phyloP scores from a whole-genome alignment of 2,113 vertebrate genomes.

The human region DNA sequence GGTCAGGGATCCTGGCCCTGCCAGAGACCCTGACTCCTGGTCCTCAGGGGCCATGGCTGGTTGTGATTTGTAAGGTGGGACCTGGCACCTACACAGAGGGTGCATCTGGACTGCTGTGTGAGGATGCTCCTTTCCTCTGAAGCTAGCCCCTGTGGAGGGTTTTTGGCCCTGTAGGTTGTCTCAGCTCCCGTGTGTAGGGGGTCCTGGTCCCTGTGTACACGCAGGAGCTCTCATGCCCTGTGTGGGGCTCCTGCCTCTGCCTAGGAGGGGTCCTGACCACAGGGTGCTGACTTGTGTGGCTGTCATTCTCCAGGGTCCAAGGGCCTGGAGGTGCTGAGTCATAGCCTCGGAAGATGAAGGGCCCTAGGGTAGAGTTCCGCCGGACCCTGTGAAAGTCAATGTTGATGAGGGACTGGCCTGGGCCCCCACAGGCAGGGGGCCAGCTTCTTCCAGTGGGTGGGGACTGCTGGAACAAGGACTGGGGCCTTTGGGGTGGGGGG shows the following conservation, averaged over 20 bases:
- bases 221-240: neutral
- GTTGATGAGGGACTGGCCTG: slow-evolving; percentile 89
- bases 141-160: neutral
- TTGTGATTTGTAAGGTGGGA: neutral
- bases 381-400: slow-evolving; percentile 81
- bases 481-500: too few relatives aligned
- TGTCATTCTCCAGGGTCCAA: slow-evolving; percentile 88
- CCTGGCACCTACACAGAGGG: neutral
- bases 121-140: neutral
- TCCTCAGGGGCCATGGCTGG: neutral
- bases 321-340: slow-evolving; percentile 82
- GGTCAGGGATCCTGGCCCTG: neutral
- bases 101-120: neutral
- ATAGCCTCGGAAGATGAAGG: slow-evolving; percentile 87
- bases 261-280: neutral
- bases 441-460: slow-evolving; percentile 82
- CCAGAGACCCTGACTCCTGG: neutral
- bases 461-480: slow-evolving; percentile 69
- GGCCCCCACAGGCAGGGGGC: slow-evolving; percentile 60
- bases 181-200: neutral
- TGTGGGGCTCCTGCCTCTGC: neutral
- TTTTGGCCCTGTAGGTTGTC: neutral
- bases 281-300: slow-evolving; percentile 82
- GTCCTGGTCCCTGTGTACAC: neutral
- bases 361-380: slow-evolving; percentile 78